Evolutionary conservation across 2,888 invertebrate species (phyloP).

Genomic region (Lasioglossum leucozonium): DNA sequence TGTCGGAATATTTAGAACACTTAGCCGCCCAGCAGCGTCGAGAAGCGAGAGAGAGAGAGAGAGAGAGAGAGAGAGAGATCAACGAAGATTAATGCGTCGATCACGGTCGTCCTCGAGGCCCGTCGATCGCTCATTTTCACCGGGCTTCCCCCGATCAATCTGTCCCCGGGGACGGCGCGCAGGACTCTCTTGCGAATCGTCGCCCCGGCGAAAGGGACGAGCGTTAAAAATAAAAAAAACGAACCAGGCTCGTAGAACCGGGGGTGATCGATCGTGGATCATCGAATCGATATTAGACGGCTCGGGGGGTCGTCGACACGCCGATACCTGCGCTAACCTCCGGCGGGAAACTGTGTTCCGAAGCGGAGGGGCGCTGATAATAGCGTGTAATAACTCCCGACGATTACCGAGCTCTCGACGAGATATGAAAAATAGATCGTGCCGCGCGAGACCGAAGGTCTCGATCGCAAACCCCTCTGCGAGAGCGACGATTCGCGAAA

Average conservation of each 20-base stretch:
- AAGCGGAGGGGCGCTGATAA: conserved; percentile 12
- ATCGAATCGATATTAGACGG: conserved; percentile 62
- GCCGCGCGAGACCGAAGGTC: neutral
- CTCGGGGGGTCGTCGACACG: neutral
- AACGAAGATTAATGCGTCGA: conserved; percentile 55
- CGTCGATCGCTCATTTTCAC: conserved; percentile 45
- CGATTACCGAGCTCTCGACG: conserved; percentile 15
- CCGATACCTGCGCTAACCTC: conserved; percentile 45
- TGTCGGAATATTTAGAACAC: conserved; percentile 52
- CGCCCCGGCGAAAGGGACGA: conserved; percentile 37
- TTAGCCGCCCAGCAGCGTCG: conserved; percentile 32
- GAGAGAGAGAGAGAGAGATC: conserved; percentile 44
- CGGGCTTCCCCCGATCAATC: conserved; percentile 56
- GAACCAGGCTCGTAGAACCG: conserved; percentile 56
- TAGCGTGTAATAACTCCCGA: conserved; percentile 30
- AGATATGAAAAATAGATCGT: neutral
- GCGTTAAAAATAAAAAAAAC: too few relatives aligned
- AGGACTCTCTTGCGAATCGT: conserved; percentile 53
- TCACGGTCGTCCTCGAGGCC: conserved; percentile 24
- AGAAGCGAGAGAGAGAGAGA: conserved; percentile 36
- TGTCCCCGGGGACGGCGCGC: conserved; percentile 13
- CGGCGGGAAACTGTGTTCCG: conserved; percentile 7
- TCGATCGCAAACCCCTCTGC: neutral
- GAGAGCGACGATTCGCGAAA: neutral
- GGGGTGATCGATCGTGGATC: conserved; percentile 65